Percentiles rank a stretch among this genome's conserved stretches.
Evolutionary conservation across 2,113 vertebrate genomes (phyloP).

Genomic region (Andinoacara biseriatus): DNA sequence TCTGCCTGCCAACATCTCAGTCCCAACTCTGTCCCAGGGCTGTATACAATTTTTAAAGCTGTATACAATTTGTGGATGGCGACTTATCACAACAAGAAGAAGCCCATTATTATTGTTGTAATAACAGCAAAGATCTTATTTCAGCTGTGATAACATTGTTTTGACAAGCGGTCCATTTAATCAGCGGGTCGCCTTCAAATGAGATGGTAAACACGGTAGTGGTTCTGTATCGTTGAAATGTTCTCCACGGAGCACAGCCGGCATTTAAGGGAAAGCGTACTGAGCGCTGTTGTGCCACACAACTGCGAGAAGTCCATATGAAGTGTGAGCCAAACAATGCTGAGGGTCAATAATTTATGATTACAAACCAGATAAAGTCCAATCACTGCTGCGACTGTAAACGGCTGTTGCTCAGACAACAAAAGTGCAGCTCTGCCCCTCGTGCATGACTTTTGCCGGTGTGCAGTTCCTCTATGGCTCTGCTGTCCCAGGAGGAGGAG

Average conservation of each 20-base stretch:
- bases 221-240: background rate
- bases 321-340: constrained; percentile 7
- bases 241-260: background rate
- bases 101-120: constrained; percentile 47
- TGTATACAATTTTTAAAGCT: constrained; percentile 38
- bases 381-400: background rate
- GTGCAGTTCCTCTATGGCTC: constrained; percentile 36
- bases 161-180: constrained; percentile 56
- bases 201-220: constrained; percentile 34
- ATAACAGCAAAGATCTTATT: constrained; percentile 48
- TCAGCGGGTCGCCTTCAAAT: background rate
- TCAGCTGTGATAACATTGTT: constrained; percentile 45
- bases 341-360: background rate
- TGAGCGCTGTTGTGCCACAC: background rate
- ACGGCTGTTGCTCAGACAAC: background rate
- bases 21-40: background rate
- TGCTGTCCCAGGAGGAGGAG: constrained; percentile 41
- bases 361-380: background rate
- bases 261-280: background rate
- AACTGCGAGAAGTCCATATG: background rate
- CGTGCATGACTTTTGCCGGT: constrained; percentile 37
- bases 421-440: constrained; percentile 17
- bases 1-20: constrained; percentile 62
- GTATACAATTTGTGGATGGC: constrained; percentile 12
- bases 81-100: constrained; percentile 64